phyloP scores from a whole-genome alignment of 2,888 invertebrate genomes.

The Orthonychiurus folsomi region DNA sequence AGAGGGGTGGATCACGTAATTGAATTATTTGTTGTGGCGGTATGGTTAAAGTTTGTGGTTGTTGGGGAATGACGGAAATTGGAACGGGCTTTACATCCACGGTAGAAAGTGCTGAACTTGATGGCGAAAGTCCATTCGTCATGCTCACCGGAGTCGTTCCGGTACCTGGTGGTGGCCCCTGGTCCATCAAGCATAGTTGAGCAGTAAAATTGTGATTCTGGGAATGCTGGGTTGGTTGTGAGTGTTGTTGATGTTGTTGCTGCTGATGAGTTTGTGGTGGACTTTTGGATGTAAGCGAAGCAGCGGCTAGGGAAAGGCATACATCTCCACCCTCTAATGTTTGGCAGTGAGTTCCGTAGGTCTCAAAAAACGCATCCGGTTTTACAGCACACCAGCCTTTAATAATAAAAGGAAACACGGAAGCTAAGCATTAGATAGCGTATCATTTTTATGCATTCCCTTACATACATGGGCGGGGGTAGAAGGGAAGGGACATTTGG shows the following conservation, averaged over 20 bases:
- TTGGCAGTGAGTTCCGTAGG: conserved; percentile 45
- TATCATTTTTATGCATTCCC: too few relatives aligned
- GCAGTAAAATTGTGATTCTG: neutral
- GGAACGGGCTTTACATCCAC: conserved; percentile 15
- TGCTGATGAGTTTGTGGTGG: conserved; percentile 14
- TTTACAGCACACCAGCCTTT: conserved; percentile 46
- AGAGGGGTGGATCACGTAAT: conserved; percentile 14
- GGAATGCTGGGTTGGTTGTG: conserved; percentile 14
- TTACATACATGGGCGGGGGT: too few relatives aligned
- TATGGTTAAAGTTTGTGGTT: conserved; percentile 21
- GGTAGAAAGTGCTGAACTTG: too few relatives aligned
- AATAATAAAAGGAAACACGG: too few relatives aligned
- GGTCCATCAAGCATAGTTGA: neutral
- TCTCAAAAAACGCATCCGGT: conserved; percentile 44
- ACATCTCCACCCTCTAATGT: conserved; percentile 45
- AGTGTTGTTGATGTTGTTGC: too few relatives aligned
- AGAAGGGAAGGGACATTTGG: neutral
- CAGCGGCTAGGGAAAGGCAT: conserved; percentile 41
- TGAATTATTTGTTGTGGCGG: conserved; percentile 22
- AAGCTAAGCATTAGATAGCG: too few relatives aligned
- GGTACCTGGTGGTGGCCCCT: neutral
- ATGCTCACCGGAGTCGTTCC: neutral
- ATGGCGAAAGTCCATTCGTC: too few relatives aligned
- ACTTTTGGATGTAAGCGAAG: conserved; percentile 11
- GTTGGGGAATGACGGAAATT: conserved; percentile 32